Evolutionary conservation across 2,113 vertebrate species (phyloP), one percentile per base, ranked within the genome.

Genomic region (Sylvia atricapilla): DNA sequence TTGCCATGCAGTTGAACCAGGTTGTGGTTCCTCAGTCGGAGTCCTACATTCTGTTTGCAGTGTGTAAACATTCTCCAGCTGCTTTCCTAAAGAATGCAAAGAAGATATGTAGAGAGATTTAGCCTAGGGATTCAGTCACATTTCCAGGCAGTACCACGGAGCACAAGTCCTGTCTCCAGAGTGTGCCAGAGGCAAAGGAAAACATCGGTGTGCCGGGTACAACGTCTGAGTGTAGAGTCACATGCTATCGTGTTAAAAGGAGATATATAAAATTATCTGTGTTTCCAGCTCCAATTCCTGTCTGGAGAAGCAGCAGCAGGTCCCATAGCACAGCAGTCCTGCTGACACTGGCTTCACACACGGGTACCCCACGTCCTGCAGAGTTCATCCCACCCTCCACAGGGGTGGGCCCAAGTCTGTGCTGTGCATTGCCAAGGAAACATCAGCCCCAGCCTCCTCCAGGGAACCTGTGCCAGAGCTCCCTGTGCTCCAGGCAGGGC

Each of bases 11-110:
- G 91, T 94, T 83, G 93, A 97, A 94, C 95, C 90, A 11, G 87
- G 79, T 4, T 87, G 72, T 64, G 89, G 93, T 85, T 96, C 94
- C 89, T 93, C 28, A 21, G 78, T 96, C 5, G 44, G 87, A 85
- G 87, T 90, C 82, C 83, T 98, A 98, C 98, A 98, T 98, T 98
- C 98, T 98, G 96, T 97, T 96, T 98, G 97, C 97, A 94, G 90
- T 95, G 74, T 98, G 98, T 98, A 98, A 98, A 98, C 98, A 98
- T 98, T 98, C 97, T 97, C 93, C 96, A 79, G 97, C 97, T 96
- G 97, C 97, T 98, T 97, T 93, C 96, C 78, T 77, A 92, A 95
- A 89, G 91, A 94, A 93, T 52, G 91, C 87, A 68, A 95, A 95
- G 93, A 84, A 91, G 69, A 74, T 77, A 91, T 19, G 94, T 79